Evolutionary conservation across 2,888 invertebrate species (phyloP), one percentile per base, ranked within the genome.

Genomic region (Melanostoma mellinum): DNA sequence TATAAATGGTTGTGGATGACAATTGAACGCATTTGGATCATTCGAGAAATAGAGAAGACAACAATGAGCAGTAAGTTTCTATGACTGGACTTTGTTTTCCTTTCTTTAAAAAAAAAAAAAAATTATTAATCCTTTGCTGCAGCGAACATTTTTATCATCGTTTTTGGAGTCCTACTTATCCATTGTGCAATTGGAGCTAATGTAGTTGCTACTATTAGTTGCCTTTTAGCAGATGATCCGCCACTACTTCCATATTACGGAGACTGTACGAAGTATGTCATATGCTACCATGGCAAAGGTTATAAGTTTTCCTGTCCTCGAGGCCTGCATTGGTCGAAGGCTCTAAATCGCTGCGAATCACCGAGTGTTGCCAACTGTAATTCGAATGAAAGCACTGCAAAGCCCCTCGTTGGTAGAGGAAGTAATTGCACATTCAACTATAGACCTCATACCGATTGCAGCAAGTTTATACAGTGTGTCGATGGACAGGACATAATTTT

Each of bases 401-500:
- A 8, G 5, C 78, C 76, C 8, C 6, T 3, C 4, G 33, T 75
- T n/a, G 75, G 75, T 5, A 67, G 20, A 20, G 20, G 60, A 6
- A 38, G 3, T 32, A 60, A 53, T 6, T 75, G 75, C 53, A 0
- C 6, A 0, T 63, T 35, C 30, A 9, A 6, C 3, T 56, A 36
- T 8, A 69, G 86, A 1, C 6, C 76, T 0, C 86, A 88, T 86
- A 86, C 68, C 1, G 87, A 88, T 4, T 89, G 90, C 65, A 86
- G 82, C 4, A 87, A 87, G 72, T 74, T 36, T 48, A 8, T 44
- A 4, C 36, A 35, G 46, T 75, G 75, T 33, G 68, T 32, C 0
- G 8, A 8, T 48, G 68, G 68, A 20, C 20, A 20, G 20, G 20
- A 20, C 20, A 20, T 20, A 20, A 20, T 20, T 20, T 20, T 20